Base-by-base conservation (phyloP, 2,888 invertebrate species). In the Spilarctia lutea region DNA sequence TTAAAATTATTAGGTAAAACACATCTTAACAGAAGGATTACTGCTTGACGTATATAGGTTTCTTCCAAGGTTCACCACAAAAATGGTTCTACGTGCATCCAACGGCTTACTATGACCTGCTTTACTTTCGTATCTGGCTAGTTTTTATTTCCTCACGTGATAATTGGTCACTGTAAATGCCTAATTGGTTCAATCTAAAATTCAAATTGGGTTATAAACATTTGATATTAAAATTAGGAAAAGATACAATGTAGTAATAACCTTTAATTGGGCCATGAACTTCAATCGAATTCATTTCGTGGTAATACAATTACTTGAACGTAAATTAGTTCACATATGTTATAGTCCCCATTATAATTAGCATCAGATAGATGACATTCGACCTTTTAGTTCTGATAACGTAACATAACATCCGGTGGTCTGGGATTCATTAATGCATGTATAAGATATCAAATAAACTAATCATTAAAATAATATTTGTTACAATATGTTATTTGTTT, bases 271-370 rank as follows among this genome's bases (percentile, higher is more conserved):
- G 45, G 11, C 45, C 45, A 30, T 39, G 27, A n/a, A 45, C 45
- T 45, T 45, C 30, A 30, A 45, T 45, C n/a, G 18, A 30, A 63
- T 63, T 30, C 18, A 7, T 33, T 56, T n/a, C 56, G 11, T 39
- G 42, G 24, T 68, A 39, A 60, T 48, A 68, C 35, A 33, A 73
- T n/a, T n/a, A n/a, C 27, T 60, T 20, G 45, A 45, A 63, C 48
- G 18, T 60, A 70, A 73, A 83, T 81, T 68, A 68, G 72, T 39
- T 60, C 45, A n/a, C 73, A 77, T 72, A 73, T 73, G 65, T 74
- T 71, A 66, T 66, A 75, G 56, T 63, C 78, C 20, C 30, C 48
- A 77, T 75, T 71, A 75, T 69, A 42, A 63, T 75, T 75, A 39
- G 13, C 27, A 18, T 68, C 35, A n/a, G n/a, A n/a, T n/a, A n/a